Percentiles rank a stretch among this genome's conserved stretches.
Conservation (phyloP, 2,888 invertebrate genomes). For the Hecatera dysodea region DNA sequence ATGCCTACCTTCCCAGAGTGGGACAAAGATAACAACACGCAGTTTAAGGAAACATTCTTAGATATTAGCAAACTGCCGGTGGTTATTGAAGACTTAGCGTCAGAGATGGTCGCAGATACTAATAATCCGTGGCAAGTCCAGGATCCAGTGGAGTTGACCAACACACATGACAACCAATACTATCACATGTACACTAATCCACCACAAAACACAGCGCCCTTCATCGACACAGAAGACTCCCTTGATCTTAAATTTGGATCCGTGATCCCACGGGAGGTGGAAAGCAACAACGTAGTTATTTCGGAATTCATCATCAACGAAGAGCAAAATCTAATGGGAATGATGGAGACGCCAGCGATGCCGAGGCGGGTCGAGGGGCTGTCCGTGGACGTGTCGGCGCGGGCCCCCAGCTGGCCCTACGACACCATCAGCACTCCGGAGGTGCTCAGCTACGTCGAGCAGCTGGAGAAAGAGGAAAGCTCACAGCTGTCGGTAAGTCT, state of each 20-base stretch:
- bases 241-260: constrained; percentile 81
- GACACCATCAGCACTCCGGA: constrained; percentile 87
- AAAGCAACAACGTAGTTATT: constrained; percentile 79
- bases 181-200: constrained; percentile 76
- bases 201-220: constrained; percentile 80
- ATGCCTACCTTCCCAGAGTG: constrained; percentile 68
- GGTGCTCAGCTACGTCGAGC: constrained; percentile 85
- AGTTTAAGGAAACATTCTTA: constrained; percentile 80
- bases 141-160: constrained; percentile 74
- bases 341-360: constrained; percentile 60
- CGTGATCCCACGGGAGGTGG: constrained; percentile 84
- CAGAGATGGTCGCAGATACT: constrained; percentile 74
- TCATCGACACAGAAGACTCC: constrained; percentile 85
- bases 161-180: constrained; percentile 74
- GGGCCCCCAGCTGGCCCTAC: constrained; percentile 72
- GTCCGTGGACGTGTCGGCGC: constrained; percentile 79
- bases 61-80: constrained; percentile 84
- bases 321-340: constrained; percentile 59
- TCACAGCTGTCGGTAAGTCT: constrained; percentile 76
- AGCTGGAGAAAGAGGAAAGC: constrained; percentile 85
- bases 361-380: constrained; percentile 70
- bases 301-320: constrained; percentile 79
- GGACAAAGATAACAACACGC: constrained; percentile 70
- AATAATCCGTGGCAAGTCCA: constrained; percentile 75
- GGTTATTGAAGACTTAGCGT: constrained; percentile 82